Evolutionary conservation across 2,797 vertebrate species (phyloP).

Genomic region (Spea hammondii): DNA sequence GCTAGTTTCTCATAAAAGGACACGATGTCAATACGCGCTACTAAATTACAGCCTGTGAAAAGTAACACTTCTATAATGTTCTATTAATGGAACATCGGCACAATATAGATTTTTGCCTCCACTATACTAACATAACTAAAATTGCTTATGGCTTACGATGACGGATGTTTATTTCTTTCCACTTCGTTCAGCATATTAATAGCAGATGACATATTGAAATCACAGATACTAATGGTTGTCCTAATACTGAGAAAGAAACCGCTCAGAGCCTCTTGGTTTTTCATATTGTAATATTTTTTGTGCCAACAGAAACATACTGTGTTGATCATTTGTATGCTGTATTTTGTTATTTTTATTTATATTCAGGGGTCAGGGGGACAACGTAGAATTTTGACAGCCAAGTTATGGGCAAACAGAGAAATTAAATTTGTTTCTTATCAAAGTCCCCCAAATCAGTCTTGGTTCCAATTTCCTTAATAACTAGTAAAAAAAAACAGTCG

Average conservation of each 20-base stretch:
- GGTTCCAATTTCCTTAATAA: too few species aligned
- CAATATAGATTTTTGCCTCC: constrained; percentile 71
- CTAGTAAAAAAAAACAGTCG: too few species aligned
- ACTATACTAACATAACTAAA: constrained; percentile 66
- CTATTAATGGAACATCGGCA: constrained; percentile 67
- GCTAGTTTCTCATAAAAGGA: constrained; percentile 44
- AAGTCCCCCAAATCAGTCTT: too few species aligned
- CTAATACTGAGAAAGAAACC: constrained; percentile 18
- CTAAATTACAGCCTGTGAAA: constrained; percentile 50
- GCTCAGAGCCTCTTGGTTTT: constrained; percentile 17
- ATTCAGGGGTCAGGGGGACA: background rate
- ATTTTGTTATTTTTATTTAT: background rate
- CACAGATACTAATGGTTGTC: constrained; percentile 33
- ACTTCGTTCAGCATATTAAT: constrained; percentile 66
- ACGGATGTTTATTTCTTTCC: constrained; percentile 66
- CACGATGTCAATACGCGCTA: constrained; percentile 46
- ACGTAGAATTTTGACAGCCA: background rate
- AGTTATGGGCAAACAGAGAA: background rate
- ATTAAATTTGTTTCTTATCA: background rate
- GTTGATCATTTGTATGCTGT: background rate
- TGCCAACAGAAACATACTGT: background rate
- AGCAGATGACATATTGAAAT: constrained; percentile 65
- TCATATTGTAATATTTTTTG: background rate
- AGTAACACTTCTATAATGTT: constrained; percentile 58
- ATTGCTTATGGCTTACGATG: constrained; percentile 65